These are phyloP conservation scores for Dufourea novaeangliae DNA, from an alignment of 1,140 invertebrate species.

Conservation along the genomic window DNA sequence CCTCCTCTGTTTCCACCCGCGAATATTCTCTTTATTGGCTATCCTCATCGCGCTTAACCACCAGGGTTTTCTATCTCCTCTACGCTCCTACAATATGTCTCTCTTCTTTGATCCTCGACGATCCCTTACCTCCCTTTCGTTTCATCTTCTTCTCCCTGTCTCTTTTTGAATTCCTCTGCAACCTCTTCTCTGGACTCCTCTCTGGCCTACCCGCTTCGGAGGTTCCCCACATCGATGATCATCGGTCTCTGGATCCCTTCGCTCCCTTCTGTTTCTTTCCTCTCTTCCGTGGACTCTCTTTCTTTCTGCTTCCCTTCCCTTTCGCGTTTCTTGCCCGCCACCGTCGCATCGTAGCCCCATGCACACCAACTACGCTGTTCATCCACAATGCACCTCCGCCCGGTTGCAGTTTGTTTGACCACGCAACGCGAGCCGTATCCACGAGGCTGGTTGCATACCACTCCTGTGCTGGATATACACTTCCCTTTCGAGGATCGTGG, in stretches of 20 bases:
- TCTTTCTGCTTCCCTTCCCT: background rate
- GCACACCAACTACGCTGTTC: background rate
- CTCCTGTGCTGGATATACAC: slow-evolving; percentile 22
- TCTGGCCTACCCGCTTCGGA: background rate
- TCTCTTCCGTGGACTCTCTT: background rate
- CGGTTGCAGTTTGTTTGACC: background rate
- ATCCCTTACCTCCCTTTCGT: background rate
- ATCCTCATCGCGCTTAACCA: slow-evolving; percentile 1
- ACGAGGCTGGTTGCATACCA: slow-evolving; percentile 39
- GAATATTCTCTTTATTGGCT: slow-evolving; percentile 4
- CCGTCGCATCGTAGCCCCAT: no score
- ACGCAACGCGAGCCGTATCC: slow-evolving; percentile 45
- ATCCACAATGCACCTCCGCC: no score
- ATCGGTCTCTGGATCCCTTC: slow-evolving; percentile 26
- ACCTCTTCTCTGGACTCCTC: background rate
- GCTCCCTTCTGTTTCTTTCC: slow-evolving; percentile 39
- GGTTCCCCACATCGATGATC: slow-evolving; percentile 9
- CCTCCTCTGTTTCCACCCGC: slow-evolving; percentile 7
- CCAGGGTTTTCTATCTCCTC: background rate
- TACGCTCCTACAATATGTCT: slow-evolving; percentile 9
- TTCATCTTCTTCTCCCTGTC: background rate
- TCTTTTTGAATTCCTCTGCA: background rate
- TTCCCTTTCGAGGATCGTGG: slow-evolving; percentile 18
- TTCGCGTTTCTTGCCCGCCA: slow-evolving; percentile 4
- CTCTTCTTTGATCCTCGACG: background rate